Evolutionary conservation across 2,113 vertebrate genomes (phyloP).

Genomic region (Oncorhynchus clarkii): DNA sequence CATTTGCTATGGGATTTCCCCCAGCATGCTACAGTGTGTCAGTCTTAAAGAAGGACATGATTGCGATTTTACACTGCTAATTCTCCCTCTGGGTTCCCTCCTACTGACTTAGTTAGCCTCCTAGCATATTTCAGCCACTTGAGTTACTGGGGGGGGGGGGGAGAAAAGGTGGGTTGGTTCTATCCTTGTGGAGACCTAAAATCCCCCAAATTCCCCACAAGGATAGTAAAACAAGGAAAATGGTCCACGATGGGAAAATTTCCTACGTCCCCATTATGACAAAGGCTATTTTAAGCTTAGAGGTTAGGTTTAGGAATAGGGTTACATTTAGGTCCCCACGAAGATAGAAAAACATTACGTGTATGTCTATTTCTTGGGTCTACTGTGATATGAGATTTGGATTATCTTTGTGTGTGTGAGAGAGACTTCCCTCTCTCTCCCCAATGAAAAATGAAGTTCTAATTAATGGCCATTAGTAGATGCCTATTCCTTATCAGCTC

Average conservation of each 20-base stretch:
- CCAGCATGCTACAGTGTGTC: neutral
- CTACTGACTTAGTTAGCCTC: constrained; percentile 27
- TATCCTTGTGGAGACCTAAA: too few species aligned
- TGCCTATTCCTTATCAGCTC: constrained; percentile 33
- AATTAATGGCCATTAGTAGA: constrained; percentile 48
- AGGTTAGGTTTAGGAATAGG: too few species aligned
- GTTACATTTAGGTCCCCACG: too few species aligned
- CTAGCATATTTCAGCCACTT: neutral
- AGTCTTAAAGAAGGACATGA: constrained; percentile 40
- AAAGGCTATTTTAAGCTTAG: too few species aligned
- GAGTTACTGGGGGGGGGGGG: neutral
- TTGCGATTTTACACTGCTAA: constrained; percentile 39
- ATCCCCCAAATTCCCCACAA: too few species aligned
- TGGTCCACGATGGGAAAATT: neutral
- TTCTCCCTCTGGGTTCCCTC: constrained; percentile 31
- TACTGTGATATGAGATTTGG: too few species aligned
- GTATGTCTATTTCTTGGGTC: neutral
- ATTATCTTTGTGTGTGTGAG: neutral
- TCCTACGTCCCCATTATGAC: too few species aligned
- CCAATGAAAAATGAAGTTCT: constrained; percentile 36
- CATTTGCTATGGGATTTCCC: constrained; percentile 37
- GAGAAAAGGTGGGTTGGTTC: neutral
- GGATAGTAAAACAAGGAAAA: too few species aligned
- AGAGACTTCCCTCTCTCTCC: neutral
- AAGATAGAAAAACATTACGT: too few species aligned